Percentiles rank a stretch among this genome's conserved stretches.
Conservation (phyloP, 2,113 vertebrate genomes). For the Panthera leo region DNA sequence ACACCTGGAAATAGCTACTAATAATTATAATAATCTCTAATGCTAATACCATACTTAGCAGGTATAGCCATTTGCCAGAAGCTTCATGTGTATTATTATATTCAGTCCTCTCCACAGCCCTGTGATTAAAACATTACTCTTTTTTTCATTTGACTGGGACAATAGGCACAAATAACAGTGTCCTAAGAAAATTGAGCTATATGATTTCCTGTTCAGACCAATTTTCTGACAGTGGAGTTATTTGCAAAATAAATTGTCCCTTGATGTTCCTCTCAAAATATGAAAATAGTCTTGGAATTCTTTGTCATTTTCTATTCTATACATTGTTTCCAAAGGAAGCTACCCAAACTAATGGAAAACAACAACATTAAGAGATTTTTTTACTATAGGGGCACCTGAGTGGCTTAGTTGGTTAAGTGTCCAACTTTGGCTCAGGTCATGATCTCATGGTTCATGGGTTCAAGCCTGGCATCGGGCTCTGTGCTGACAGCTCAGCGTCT, state of each 20-base stretch:
- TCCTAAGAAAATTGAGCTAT: not conserved
- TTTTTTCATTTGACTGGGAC: not conserved
- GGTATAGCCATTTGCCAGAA: not conserved
- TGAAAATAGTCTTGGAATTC: not conserved
- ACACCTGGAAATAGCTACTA: not conserved
- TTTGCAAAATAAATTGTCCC: not conserved
- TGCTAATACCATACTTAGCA: not conserved
- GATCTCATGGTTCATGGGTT: too few relatives aligned
- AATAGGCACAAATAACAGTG: not conserved
- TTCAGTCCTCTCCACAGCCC: not conserved
- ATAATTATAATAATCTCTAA: not conserved
- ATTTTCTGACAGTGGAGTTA: not conserved
- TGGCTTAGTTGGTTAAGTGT: too few relatives aligned
- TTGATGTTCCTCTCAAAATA: not conserved
- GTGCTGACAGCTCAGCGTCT: too few relatives aligned
- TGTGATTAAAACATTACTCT: not conserved
- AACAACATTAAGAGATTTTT: not conserved
- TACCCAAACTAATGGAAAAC: not conserved
- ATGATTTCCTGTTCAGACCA: not conserved
- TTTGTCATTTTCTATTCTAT: not conserved
- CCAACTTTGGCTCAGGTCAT: too few relatives aligned
- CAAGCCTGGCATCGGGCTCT: too few relatives aligned
- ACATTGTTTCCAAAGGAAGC: not conserved
- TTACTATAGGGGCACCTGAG: not conserved
- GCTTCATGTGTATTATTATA: not conserved